Evolutionary conservation across 2,888 invertebrate species (phyloP).

Genomic region (Cynaeus angustus): DNA sequence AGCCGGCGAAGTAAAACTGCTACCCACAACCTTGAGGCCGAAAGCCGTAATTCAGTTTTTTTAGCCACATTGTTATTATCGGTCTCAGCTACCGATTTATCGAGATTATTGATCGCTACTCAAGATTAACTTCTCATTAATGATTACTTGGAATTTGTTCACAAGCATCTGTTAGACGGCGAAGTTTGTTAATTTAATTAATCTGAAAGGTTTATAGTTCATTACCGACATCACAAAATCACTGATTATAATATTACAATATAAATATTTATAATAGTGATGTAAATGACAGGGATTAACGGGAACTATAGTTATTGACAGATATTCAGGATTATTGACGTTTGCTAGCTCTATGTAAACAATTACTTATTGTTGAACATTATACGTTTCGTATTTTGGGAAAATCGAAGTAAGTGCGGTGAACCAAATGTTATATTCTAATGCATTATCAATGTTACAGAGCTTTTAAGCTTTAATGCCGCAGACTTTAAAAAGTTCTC

Average conservation of each 20-base stretch:
- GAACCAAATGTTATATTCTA: constrained; percentile 20
- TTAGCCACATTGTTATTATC: constrained; percentile 5
- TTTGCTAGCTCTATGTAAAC: too few species aligned
- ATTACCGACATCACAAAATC: too few species aligned
- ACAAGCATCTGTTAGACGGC: constrained; percentile 12
- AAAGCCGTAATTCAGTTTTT: constrained; percentile 1
- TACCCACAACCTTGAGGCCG: background rate
- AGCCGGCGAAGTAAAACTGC: background rate
- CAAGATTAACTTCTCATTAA: constrained; percentile 25
- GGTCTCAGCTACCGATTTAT: constrained; percentile 9
- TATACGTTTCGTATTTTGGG: background rate
- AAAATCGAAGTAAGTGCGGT: constrained; percentile 20
- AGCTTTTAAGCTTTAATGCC: constrained; percentile 38
- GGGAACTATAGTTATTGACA: too few species aligned
- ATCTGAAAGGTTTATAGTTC: constrained; percentile 3
- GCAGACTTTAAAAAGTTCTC: constrained; percentile 28
- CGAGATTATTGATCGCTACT: constrained; percentile 9
- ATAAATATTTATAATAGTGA: too few species aligned
- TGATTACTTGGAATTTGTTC: constrained; percentile 27
- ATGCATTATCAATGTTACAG: constrained; percentile 39
- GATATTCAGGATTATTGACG: too few species aligned
- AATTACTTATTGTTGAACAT: background rate
- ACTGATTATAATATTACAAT: too few species aligned
- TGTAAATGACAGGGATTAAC: too few species aligned
- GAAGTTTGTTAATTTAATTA: constrained; percentile 29